A percentile compares a stretch with the other conserved stretches of the same genome.
These are phyloP conservation scores for Carettochelys insculpta DNA, from an alignment of 2,113 vertebrate genomes.

Conservation along the genomic window DNA sequence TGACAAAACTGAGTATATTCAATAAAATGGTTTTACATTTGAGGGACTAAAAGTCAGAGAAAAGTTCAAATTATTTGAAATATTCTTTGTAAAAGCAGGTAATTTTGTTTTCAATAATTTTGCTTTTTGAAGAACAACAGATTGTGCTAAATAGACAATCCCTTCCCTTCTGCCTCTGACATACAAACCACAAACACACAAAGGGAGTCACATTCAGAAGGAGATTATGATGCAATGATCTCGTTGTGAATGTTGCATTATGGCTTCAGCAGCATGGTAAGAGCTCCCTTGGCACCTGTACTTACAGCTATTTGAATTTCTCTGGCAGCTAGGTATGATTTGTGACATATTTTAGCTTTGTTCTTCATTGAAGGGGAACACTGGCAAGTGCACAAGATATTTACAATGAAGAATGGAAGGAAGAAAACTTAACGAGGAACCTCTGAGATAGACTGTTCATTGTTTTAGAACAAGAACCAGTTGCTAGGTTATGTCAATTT, in stretches of 20 bases:
- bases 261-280: conserved; percentile 69
- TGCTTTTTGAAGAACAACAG: conserved; percentile 37
- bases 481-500: conserved; percentile 16
- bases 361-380: conserved; percentile 67
- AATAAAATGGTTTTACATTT: conserved; percentile 39
- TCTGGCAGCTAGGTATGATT: conserved; percentile 77
- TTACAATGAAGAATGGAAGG: conserved; percentile 59
- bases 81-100: not conserved
- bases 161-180: conserved; percentile 55
- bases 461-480: conserved; percentile 5
- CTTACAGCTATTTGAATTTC: conserved; percentile 78
- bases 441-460: conserved; percentile 4
- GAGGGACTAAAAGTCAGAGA: conserved; percentile 40
- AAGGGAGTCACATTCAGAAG: conserved; percentile 71
- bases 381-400: conserved; percentile 65
- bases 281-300: conserved; percentile 74
- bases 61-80: conserved; percentile 43
- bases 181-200: conserved; percentile 63
- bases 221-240: conserved; percentile 80
- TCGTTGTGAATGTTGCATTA: conserved; percentile 74
- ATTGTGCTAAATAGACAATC: conserved; percentile 50
- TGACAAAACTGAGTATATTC: conserved; percentile 32
- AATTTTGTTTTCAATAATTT: conserved; percentile 23
- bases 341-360: conserved; percentile 75
- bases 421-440: conserved; percentile 11